These are phyloP conservation scores for Poeciliopsis occidentalis DNA, from an alignment of 2,113 vertebrate genomes.

Conservation along the genomic window DNA sequence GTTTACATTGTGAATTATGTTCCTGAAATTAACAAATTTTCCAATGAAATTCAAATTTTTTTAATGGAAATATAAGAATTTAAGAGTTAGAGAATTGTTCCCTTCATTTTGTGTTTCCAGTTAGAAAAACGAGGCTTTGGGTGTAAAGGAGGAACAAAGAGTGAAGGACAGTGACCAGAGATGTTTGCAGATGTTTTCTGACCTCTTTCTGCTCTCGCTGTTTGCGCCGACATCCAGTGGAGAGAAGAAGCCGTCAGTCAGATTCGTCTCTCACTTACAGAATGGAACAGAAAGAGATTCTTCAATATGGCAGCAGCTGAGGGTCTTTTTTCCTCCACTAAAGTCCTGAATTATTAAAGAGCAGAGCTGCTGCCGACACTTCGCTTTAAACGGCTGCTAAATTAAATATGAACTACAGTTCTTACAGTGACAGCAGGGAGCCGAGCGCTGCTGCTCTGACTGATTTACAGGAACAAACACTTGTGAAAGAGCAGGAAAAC, in stretches of 20 bases:
- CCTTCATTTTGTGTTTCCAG: too few relatives aligned
- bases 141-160: too few relatives aligned
- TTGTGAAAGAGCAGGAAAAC: not conserved
- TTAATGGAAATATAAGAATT: too few relatives aligned
- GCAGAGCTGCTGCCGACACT: constrained; percentile 57
- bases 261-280: constrained; percentile 27
- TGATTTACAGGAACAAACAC: not conserved
- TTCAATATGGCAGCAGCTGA: constrained; percentile 43
- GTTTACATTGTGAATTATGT: too few relatives aligned
- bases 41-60: too few relatives aligned
- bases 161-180: too few relatives aligned
- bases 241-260: not conserved
- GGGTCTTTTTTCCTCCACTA: constrained; percentile 61
- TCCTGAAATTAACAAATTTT: too few relatives aligned
- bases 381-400: constrained; percentile 71
- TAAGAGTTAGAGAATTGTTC: too few relatives aligned
- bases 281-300: constrained; percentile 59
- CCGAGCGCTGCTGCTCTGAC: not conserved
- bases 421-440: constrained; percentile 64
- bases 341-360: constrained; percentile 73
- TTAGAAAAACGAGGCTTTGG: too few relatives aligned
- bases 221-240: not conserved
- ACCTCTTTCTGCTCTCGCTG: not conserved
- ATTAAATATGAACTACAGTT: constrained; percentile 73
- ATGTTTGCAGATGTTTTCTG: not conserved